Percentiles rank a stretch among this genome's conserved stretches.
Evolutionary conservation across 2,113 vertebrate species (phyloP).

Genomic region (Raja brachyura): DNA sequence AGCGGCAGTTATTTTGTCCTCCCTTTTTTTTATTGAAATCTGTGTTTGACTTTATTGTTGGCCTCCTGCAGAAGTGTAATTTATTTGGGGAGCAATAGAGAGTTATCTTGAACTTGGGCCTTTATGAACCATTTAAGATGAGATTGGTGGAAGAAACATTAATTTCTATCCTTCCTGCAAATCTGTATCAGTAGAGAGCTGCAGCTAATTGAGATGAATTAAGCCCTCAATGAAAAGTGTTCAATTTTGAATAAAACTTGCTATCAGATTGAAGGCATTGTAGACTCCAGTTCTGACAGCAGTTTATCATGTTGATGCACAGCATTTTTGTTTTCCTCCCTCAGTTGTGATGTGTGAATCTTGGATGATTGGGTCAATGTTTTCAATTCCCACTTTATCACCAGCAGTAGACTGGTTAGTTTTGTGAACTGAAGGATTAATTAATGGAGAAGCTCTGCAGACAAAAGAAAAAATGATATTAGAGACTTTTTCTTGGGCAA

Average conservation of each 20-base stretch:
- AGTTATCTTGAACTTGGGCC: background rate
- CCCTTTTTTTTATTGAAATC: background rate
- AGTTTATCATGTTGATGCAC: background rate
- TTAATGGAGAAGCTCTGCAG: background rate
- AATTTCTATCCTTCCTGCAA: background rate
- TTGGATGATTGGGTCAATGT: background rate
- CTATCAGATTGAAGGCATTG: background rate
- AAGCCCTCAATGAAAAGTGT: background rate
- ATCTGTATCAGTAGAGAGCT: too few relatives aligned
- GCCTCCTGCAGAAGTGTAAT: background rate
- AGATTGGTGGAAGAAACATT: background rate
- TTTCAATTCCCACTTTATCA: background rate
- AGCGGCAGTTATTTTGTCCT: too few relatives aligned
- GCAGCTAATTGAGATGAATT: background rate
- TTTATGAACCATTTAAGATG: conserved; percentile 1
- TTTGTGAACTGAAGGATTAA: background rate
- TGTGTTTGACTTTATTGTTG: background rate
- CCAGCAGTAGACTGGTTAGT: background rate
- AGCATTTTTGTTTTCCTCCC: background rate
- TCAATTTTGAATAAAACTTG: background rate
- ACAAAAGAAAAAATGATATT: background rate
- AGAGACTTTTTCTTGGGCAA: background rate
- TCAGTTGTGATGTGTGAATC: background rate
- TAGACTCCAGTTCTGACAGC: background rate
- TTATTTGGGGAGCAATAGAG: background rate